Percentiles rank a stretch among this genome's conserved stretches.
phyloP scores from a whole-genome alignment of 2,797 vertebrate species.

The Nasua narica region DNA sequence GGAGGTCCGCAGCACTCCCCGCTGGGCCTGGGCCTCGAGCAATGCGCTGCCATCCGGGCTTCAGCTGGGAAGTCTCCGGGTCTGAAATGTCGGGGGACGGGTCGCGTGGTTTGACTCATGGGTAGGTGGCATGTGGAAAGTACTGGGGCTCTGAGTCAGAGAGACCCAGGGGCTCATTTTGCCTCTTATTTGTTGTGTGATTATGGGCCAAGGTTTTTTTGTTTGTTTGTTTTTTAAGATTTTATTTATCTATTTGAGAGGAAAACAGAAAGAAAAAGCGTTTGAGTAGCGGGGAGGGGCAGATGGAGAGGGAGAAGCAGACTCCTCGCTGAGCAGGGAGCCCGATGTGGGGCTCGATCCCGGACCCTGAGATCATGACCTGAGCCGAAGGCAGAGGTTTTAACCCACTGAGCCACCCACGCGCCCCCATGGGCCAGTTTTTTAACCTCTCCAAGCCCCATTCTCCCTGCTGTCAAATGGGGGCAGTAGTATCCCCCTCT shows the following conservation, averaged over 20 bases:
- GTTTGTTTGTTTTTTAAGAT: neutral
- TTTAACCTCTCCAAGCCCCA: neutral
- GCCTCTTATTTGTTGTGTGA: neutral
- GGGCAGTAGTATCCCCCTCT: neutral
- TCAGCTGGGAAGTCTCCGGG: neutral
- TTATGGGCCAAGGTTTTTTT: neutral
- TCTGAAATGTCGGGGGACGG: neutral
- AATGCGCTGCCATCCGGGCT: accelerated
- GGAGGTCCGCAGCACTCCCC: neutral
- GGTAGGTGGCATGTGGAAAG: neutral
- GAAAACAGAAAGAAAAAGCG: neutral
- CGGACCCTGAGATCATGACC: neutral
- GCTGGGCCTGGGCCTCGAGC: neutral
- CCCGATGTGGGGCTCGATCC: accelerated
- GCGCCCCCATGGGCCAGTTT: neutral
- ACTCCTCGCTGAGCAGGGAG: neutral
- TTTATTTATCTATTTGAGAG: neutral
- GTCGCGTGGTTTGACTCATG: neutral
- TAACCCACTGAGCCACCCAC: neutral
- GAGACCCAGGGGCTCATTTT: neutral
- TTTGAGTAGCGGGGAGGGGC: neutral
- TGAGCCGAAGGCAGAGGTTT: neutral
- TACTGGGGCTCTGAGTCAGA: neutral
- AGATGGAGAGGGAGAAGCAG: neutral
- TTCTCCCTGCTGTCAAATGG: neutral